Conservation (phyloP, 2,113 vertebrate genomes). For the Triplophysa siluroides region DNA sequence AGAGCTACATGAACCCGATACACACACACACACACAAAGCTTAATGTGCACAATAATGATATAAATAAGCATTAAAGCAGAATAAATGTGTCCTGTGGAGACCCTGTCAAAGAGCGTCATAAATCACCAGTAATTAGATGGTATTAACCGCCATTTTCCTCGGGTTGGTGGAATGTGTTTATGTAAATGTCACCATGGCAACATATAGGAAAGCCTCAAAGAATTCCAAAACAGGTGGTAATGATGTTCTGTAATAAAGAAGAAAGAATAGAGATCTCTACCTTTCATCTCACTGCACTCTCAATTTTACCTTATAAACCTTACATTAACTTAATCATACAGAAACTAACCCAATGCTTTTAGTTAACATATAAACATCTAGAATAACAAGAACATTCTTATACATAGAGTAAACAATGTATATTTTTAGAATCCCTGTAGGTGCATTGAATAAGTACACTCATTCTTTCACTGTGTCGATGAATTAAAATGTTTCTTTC, state of each 20-base stretch:
- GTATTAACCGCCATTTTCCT: background rate
- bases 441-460: too few species aligned
- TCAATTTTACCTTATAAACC: background rate
- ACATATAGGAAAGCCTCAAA: slow-evolving; percentile 22
- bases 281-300: slow-evolving; percentile 10
- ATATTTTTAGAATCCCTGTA: too few species aligned
- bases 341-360: slow-evolving; percentile 10
- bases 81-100: slow-evolving; percentile 22
- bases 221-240: slow-evolving; percentile 23
- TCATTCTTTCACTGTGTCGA: background rate
- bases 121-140: slow-evolving; percentile 31
- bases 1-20: background rate
- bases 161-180: slow-evolving; percentile 33
- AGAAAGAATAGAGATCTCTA: background rate
- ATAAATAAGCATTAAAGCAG: slow-evolving; percentile 1
- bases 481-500: background rate
- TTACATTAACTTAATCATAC: background rate
- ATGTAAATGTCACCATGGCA: slow-evolving; percentile 42
- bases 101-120: slow-evolving; percentile 7
- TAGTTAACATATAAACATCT: background rate
- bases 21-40: slow-evolving; percentile 1
- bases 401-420: background rate
- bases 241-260: background rate
- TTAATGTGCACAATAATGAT: background rate
- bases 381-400: background rate